Evolutionary conservation across 1,140 invertebrate species (phyloP), one percentile per base, ranked within the genome.

Genomic region (Drosophila orena): DNA sequence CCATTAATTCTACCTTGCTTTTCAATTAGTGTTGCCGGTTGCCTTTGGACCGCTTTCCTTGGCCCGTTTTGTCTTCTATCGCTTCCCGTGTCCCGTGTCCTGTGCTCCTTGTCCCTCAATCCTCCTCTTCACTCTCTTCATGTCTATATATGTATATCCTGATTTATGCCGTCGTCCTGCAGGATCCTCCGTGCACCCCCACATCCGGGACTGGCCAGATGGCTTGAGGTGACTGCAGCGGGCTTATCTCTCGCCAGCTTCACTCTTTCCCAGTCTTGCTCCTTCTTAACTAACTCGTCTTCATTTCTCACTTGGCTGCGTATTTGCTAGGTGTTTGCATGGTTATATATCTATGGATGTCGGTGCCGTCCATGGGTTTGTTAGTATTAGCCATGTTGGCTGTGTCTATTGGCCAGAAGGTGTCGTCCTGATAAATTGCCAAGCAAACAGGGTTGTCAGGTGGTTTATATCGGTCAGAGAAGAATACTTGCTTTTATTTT

Each of bases 291-390:
- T 73, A 90, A 90, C 85, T 89, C 88, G 79, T 90, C 86, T 90
- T 90, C 88, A 90, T 90, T 90, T 90, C 81, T 81, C 86, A 91
- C 78, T 83, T 81, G 78, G 81, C 40, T 90, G 85, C 61, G 73
- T 89, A 81, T 89, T 89, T 89, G 77, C 86, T 47, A 55, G 66
- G 75, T 59, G 44, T 71, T 58, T 76, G 50, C 59, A 59, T 71
- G 62, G 35, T 11, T 40, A n/a, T 47, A 20, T 55, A 22, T 52
- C 30, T 17, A 27, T 7, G 50, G 64, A 56, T 54, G 64, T 70
- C 42, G 17, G 42, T n/a, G 17, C 35, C 47, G 66, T 34, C 64
- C 43, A 55, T 47, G 42, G 68, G 35, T 69, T 24, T 60, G 62
- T 47, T 46, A 35, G 73, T 60, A 47, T 75, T 77, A 69, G 72